Evolutionary conservation across 2,888 invertebrate species (phyloP).

Genomic region (Cylindroiulus punctatus): DNA sequence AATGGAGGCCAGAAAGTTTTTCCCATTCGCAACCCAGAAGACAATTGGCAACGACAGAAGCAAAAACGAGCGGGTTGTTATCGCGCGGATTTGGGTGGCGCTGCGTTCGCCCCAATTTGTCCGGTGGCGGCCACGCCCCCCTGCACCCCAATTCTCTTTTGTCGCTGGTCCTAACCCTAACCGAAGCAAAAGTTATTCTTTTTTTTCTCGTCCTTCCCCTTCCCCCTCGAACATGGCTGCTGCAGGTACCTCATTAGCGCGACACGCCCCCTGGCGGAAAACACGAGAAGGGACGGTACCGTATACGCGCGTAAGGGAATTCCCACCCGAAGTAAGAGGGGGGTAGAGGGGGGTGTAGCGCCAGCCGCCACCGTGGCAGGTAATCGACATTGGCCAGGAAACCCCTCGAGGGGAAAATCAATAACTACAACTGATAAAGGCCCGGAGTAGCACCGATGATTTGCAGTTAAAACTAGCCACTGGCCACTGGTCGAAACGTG

Average conservation of each 20-base stretch:
- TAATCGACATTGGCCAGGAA: not conserved
- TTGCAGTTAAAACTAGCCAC: no score
- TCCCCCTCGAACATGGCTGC: not conserved
- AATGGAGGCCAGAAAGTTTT: not conserved
- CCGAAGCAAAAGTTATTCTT: not conserved
- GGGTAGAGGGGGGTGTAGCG: no score
- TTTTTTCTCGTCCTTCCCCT: not conserved
- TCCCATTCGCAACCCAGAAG: not conserved
- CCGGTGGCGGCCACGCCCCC: not conserved
- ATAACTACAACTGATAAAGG: not conserved
- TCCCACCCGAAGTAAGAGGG: not conserved
- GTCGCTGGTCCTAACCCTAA: not conserved
- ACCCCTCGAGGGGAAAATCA: not conserved
- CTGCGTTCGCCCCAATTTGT: not conserved
- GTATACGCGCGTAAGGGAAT: not conserved
- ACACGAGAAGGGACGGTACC: slow-evolving; percentile 51
- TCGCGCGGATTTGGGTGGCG: not conserved
- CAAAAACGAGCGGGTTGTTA: not conserved
- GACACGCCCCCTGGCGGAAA: slow-evolving; percentile 50
- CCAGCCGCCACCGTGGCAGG: not conserved
- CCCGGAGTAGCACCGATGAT: no score
- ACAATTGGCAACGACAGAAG: not conserved
- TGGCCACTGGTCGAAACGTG: no score
- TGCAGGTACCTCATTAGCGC: slow-evolving; percentile 55
- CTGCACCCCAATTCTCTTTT: not conserved